Evolutionary conservation across 64 coral and sea anemone species (phyloP), one percentile per base, ranked within the genome.

Genomic region (Stichodactyla mertensii): DNA sequence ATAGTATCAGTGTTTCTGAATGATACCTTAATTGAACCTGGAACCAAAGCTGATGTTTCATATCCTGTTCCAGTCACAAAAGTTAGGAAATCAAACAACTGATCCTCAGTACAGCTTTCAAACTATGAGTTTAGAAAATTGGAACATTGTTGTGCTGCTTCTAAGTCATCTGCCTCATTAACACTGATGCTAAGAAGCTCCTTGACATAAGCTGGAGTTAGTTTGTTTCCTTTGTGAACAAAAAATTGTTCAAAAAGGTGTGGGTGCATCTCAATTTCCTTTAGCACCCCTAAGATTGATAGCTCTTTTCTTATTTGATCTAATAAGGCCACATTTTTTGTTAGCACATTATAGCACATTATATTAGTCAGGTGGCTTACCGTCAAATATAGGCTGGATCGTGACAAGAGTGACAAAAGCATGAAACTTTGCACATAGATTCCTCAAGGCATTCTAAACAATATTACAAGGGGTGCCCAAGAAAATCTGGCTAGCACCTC

Each of bases 401-500:
- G 84, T 92, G 90, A 83, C 80, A 88, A 88, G 82, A 88, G 86
- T 92, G 86, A 88, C 77, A 85, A 88, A 92, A 88, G 91, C 86
- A 88, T 88, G 71, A 77, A 92, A 92, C 9, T 93, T 89, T 87
- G 92, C 88, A 87, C 60, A 87, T 19, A 87, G 45, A 19, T 60
- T 77, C 24, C 88, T 93, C 71, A 82, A 22, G 61, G 55, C 74
- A 24, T 86, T 74, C 87, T 77, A 82, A 89, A 82, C 82, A 67
- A 93, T 93, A 93, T 93, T 83, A 87, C 83, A 93, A 89, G 87
- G 91, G 91, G 91, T 93, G 91, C 87, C 83, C 82, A 93, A 54
- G 86, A 83, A 85, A 92, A 92, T 88, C 91, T 92, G 61, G 78
- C 28, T 86, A 45, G 79, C 61, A 62, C 62, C 27, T n/a, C 16